Base-by-base conservation (phyloP, 2,888 invertebrate species). In the Micoletzkya japonica region DNA sequence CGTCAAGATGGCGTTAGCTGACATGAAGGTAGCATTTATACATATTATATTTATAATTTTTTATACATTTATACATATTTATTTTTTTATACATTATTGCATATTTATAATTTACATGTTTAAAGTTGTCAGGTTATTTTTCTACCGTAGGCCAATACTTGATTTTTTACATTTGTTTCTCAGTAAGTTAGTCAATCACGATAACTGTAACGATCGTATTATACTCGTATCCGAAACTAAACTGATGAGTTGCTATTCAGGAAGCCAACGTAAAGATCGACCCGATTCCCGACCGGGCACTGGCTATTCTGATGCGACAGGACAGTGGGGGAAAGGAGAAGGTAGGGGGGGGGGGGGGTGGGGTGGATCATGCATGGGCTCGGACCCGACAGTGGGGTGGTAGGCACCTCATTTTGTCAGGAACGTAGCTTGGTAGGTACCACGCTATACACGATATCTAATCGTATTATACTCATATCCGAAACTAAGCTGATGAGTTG, bases 211-310 rank as follows among this genome's bases (percentile, higher is more conserved):
- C n/a, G n/a, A n/a, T n/a, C n/a, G n/a, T n/a, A n/a, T n/a, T n/a
- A n/a, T 44, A 44, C 44, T 44, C 10, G 44, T 14, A 20, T 44
- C 44, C 44, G 44, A 44, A 10, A 10, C 20, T 44, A 10, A 44
- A 20, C 44, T 14, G 44, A 44, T n/a, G n/a, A n/a, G n/a, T n/a
- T n/a, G n/a, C n/a, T n/a, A n/a, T 72, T n/a, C 30, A 71, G 73
- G 39, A 70, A 28, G 73, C 72, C 7, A 69, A 74, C 39, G 74
- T 76, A 32, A 64, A 67, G 6, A 32, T 79, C 2, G 71, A 74
- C 32, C 28, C 61, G 24, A 50, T 76, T 28, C 78, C 78, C 2
- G 57, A 54, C n/a, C 72, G 72, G 17, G 70, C 74, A 10, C 7
- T 71, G 0, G 54, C 54, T 17, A 52, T 75, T 52, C 10, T 75